A percentile compares a stretch with the other conserved stretches of the same genome.
phyloP scores from a whole-genome alignment of 2,113 vertebrate genomes.

The Tor tambroides region DNA sequence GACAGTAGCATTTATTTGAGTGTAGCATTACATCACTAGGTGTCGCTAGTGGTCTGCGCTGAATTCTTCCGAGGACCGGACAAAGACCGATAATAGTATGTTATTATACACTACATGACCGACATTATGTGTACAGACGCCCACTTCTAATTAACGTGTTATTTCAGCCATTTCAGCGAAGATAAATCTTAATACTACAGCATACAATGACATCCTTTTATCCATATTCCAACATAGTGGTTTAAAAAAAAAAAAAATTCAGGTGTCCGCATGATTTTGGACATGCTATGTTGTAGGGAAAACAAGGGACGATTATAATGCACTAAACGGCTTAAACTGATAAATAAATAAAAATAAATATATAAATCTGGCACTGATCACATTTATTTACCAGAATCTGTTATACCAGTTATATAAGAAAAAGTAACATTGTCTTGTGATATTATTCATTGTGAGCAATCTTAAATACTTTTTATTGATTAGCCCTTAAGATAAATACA shows the following conservation, averaged over 20 bases:
- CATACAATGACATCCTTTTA: neutral
- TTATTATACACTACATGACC: too few relatives aligned
- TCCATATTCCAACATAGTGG: too few relatives aligned
- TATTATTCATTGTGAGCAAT: neutral
- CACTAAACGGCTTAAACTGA: neutral
- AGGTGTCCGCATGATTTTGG: neutral
- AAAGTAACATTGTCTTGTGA: neutral
- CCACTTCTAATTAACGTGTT: neutral
- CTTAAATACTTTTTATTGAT: conserved; percentile 10
- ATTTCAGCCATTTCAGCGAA: neutral
- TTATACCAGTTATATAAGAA: neutral
- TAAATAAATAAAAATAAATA: too few relatives aligned
- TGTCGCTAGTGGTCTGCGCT: neutral
- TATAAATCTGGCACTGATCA: too few relatives aligned
- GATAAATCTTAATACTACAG: neutral
- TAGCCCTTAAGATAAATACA: conserved; percentile 20
- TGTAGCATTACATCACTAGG: neutral
- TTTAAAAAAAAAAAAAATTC: neutral
- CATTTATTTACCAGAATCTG: neutral
- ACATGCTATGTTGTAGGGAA: too few relatives aligned
- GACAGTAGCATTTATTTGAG: neutral
- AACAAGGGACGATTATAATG: neutral
- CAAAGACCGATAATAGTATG: neutral
- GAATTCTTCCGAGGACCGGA: neutral
- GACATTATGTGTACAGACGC: neutral